A percentile compares a stretch with the other conserved stretches of the same genome.
Evolutionary conservation across 2,888 invertebrate genomes (phyloP).

Genomic region (Bruchidius siliquastri): DNA sequence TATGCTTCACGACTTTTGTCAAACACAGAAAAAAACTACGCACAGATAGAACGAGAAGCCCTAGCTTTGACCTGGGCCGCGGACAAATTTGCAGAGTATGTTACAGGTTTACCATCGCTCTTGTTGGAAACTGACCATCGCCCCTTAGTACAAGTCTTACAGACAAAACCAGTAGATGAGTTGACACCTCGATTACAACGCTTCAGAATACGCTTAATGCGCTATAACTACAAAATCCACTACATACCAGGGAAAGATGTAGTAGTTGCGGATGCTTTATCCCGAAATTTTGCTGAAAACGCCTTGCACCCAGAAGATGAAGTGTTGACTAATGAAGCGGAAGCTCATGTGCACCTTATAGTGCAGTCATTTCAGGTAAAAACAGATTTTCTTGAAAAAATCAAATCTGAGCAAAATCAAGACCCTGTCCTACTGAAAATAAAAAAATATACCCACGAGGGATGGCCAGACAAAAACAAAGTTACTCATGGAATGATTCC

Average conservation of each 20-base stretch:
- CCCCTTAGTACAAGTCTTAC: slow-evolving; percentile 11
- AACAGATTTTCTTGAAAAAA: slow-evolving; percentile 6
- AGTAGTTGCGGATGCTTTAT: too few species aligned
- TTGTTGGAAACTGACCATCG: slow-evolving; percentile 12
- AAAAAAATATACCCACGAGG: neutral
- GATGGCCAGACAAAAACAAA: slow-evolving; percentile 3
- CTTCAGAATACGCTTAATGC: too few species aligned
- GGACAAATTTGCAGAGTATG: slow-evolving; percentile 9
- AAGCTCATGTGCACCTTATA: too few species aligned
- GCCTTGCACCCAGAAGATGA: too few species aligned
- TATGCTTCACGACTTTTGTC: slow-evolving; percentile 11
- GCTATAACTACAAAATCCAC: too few species aligned
- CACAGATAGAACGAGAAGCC: slow-evolving; percentile 9
- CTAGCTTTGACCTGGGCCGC: slow-evolving; percentile 9
- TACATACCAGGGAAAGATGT: too few species aligned
- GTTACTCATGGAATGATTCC: slow-evolving; percentile 2
- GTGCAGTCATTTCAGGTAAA: slow-evolving; percentile 4
- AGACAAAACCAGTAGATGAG: slow-evolving; percentile 13
- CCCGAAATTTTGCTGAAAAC: too few species aligned
- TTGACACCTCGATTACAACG: slow-evolving; percentile 12
- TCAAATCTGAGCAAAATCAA: slow-evolving; percentile 8
- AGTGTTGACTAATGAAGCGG: too few species aligned
- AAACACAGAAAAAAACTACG: slow-evolving; percentile 6
- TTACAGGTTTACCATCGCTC: slow-evolving; percentile 2
- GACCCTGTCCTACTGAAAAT: slow-evolving; percentile 2